A percentile compares a stretch with the other conserved stretches of the same genome.
Evolutionary conservation across 2,113 vertebrate species (phyloP).

Genomic region (Rissa tridactyla): DNA sequence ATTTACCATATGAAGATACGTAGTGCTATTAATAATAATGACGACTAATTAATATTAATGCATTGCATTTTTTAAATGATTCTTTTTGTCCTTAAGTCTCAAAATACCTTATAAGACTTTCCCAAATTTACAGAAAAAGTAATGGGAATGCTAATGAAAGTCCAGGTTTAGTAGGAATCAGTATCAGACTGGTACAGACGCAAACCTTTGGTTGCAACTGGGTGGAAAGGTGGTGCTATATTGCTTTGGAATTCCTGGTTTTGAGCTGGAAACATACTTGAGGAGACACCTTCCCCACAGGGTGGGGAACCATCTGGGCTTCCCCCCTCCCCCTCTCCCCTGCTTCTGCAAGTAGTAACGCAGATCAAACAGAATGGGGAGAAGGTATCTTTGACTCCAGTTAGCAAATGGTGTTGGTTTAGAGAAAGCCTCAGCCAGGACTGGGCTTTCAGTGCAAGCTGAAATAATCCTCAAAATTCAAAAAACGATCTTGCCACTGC

Average conservation of each 20-base stretch:
- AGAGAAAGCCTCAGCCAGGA: not conserved
- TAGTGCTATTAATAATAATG: not conserved
- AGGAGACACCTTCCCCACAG: not conserved
- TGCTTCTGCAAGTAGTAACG: not conserved
- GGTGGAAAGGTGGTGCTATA: not conserved
- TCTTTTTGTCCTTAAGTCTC: not conserved
- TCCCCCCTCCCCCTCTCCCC: rapidly evolving
- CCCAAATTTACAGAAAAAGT: not conserved
- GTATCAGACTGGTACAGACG: not conserved
- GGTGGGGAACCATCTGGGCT: not conserved
- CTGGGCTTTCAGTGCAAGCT: not conserved
- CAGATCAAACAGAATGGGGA: not conserved
- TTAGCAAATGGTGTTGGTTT: not conserved
- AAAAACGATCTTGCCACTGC: not conserved
- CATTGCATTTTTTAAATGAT: not conserved
- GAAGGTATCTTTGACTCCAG: not conserved
- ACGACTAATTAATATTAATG: not conserved
- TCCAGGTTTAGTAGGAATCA: not conserved
- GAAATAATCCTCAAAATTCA: not conserved
- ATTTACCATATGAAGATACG: not conserved
- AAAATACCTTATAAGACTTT: not conserved
- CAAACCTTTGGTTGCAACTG: not conserved
- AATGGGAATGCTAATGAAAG: not conserved
- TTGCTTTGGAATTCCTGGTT: not conserved
- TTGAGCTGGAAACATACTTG: not conserved